A percentile compares a stretch with the other conserved stretches of the same genome.
Evolutionary conservation across 2,888 invertebrate species (phyloP).

Genomic region (Archips crataeganus): DNA sequence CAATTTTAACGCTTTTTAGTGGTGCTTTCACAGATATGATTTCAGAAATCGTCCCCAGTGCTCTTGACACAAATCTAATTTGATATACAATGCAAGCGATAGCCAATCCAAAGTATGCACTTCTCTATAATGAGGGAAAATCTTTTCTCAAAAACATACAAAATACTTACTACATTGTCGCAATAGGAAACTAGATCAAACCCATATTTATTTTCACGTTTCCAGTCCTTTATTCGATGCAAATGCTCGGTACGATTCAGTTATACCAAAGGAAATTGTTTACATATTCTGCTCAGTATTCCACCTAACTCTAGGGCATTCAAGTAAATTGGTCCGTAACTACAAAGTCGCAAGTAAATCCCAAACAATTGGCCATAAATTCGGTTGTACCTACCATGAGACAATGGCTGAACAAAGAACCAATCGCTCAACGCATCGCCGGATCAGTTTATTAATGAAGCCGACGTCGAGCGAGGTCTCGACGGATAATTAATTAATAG

Average conservation of each 20-base stretch:
- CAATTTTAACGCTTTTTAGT: too few species aligned
- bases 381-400: conserved; percentile 39
- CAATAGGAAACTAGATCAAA: not conserved
- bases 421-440: conserved; percentile 38
- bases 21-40: too few species aligned
- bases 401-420: conserved; percentile 39
- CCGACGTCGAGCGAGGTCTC: conserved; percentile 29
- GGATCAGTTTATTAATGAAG: conserved; percentile 38
- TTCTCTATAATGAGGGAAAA: too few species aligned
- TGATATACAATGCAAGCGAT: too few species aligned
- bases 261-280: not conserved
- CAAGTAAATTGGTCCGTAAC: conserved; percentile 3
- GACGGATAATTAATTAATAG: conserved; percentile 30
- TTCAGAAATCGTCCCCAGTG: too few species aligned
- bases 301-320: conserved; percentile 1
- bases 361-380: conserved; percentile 60
- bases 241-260: not conserved
- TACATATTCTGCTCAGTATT: not conserved
- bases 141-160: not conserved
- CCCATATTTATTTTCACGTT: not conserved
- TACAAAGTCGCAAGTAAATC: conserved; percentile 38
- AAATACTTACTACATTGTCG: not conserved
- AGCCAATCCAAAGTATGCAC: too few species aligned
- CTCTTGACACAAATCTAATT: too few species aligned
- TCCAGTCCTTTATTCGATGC: not conserved